phyloP scores from a whole-genome alignment of 2,113 vertebrate species.

The Pygoscelis antarcticus region DNA sequence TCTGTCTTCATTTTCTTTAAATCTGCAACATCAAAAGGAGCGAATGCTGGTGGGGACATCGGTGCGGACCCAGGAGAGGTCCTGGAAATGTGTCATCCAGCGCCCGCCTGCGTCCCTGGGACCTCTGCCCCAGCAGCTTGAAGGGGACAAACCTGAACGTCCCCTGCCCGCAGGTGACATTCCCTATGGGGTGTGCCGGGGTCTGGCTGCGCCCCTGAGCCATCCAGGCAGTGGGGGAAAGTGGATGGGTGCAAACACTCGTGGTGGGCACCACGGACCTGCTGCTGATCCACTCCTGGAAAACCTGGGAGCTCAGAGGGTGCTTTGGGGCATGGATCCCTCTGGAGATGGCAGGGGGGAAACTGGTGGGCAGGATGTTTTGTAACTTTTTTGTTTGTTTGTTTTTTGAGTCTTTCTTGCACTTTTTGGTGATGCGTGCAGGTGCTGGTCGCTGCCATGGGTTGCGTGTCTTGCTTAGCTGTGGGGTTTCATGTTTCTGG shows the following conservation, averaged over 20 bases:
- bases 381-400: background rate
- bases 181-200: background rate
- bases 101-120: fast-evolving
- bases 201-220: background rate
- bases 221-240: background rate
- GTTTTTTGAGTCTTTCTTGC: background rate
- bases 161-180: background rate
- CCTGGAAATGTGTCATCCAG: background rate
- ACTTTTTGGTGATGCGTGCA: background rate
- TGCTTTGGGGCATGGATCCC: background rate
- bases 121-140: background rate
- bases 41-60: background rate
- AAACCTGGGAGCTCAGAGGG: background rate
- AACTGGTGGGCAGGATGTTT: background rate
- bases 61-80: background rate
- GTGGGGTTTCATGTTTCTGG: background rate
- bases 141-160: background rate
- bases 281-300: background rate
- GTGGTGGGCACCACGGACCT: background rate
- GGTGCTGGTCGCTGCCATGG: background rate
- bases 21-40: background rate
- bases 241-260: background rate
- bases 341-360: background rate
- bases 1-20: background rate
- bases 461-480: background rate